Evolutionary conservation across 2,113 vertebrate species (phyloP), one percentile per base, ranked within the genome.

Genomic region (Myrmophylax atrothorax): DNA sequence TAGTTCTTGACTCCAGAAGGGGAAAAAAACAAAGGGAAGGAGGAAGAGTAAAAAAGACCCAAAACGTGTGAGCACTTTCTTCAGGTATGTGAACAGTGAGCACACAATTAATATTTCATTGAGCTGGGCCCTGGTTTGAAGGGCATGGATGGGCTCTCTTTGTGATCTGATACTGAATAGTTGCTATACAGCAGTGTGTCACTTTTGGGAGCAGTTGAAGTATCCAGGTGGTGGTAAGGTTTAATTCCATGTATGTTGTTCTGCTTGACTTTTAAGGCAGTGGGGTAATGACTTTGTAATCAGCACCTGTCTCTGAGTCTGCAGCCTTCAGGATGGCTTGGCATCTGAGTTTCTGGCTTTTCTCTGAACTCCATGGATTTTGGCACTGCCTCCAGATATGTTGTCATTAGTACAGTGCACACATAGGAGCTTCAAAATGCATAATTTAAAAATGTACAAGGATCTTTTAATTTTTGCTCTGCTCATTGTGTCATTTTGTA

Each of bases 41-140:
- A 37, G 22, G 19, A 44, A 38, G 14, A 35, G 16, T 9, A 11
- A 15, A 22, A 72, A 42, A 26, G 4, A 0, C 7, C 12, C 11
- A 7, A 23, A 44, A 19, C 0, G 0, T 19, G 15, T n/a, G 19
- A 80, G 9, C 31, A 6, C 10, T 81, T 60, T 5, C 28, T 59
- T 76, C 18, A n/a, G 33, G 38, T 18, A 29, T 0, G 0, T 55
- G 47, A n/a, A 8, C 4, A 35, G 12, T 38, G 3, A 1, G 33
- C 23, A 31, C 14, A 31, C 7, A 25, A 19, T 10, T 55, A 33
- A 9, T 60, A 3, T 55, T 76, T 93, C 33, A 6, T 25, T n/a
- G 31, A 47, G 3, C 28, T n/a, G 12, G 25, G 3, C 7, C 25
- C 35, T 37, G 49, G 8, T 79, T 50, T 29, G 29, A 25, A 62